Conservation (phyloP, 2,888 invertebrate genomes). For the Tiphia femorata region DNA sequence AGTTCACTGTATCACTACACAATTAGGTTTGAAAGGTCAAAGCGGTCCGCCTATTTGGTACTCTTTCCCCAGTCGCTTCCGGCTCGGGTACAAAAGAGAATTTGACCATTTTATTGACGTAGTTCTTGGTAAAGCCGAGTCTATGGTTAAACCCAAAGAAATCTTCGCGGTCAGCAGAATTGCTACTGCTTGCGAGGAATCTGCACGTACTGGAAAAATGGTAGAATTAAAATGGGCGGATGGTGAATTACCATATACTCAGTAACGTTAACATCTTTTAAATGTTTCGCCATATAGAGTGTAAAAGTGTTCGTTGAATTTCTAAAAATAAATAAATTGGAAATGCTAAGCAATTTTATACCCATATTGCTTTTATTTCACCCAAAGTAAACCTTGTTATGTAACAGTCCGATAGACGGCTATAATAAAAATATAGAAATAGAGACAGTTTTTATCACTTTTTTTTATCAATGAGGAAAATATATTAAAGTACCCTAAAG, state of each 20-base stretch:
- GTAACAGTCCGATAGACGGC: neutral
- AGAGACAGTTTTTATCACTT: slow-evolving; percentile 16
- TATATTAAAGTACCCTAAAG: slow-evolving; percentile 44
- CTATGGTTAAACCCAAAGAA: slow-evolving; percentile 70
- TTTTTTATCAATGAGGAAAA: slow-evolving; percentile 39
- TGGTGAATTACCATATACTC: slow-evolving; percentile 65
- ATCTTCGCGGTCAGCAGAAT: slow-evolving; percentile 73
- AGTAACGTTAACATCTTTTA: neutral
- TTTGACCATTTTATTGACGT: slow-evolving; percentile 76
- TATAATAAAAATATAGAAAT: slow-evolving; percentile 6
- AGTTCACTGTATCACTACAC: slow-evolving; percentile 68
- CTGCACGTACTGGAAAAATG: slow-evolving; percentile 71
- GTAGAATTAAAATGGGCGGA: slow-evolving; percentile 72
- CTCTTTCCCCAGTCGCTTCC: slow-evolving; percentile 75
- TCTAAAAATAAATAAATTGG: neutral
- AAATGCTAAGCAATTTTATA: neutral
- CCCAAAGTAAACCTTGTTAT: neutral
- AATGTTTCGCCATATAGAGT: neutral
- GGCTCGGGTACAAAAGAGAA: slow-evolving; percentile 71
- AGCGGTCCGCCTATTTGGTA: slow-evolving; percentile 72
- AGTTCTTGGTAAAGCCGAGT: slow-evolving; percentile 69
- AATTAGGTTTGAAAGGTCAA: slow-evolving; percentile 67
- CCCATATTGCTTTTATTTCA: neutral
- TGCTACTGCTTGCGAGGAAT: slow-evolving; percentile 73
- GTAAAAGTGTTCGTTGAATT: neutral